Evolutionary conservation across 2,113 vertebrate genomes (phyloP).

Genomic region (Plecotus auritus): DNA sequence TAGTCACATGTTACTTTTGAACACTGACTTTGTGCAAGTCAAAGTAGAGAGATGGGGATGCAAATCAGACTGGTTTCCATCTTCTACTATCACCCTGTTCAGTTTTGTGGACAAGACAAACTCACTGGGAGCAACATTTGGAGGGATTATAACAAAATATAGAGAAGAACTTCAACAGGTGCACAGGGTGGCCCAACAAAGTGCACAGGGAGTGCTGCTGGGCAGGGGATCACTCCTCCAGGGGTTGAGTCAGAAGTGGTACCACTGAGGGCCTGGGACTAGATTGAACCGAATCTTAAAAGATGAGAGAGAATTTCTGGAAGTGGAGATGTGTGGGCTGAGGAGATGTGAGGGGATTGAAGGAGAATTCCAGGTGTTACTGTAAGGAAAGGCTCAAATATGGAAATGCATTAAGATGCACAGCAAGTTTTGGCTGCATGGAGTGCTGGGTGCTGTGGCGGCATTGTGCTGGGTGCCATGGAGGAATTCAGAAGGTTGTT

Average conservation of each 20-base stretch:
- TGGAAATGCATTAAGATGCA: fast-evolving
- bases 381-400: neutral
- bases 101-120: neutral
- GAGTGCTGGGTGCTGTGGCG: neutral
- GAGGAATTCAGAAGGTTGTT: fast-evolving
- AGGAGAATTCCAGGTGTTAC: neutral
- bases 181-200: neutral
- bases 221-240: neutral
- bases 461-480: fast-evolving
- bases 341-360: fast-evolving
- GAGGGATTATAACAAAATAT: neutral
- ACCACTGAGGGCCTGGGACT: neutral
- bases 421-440: fast-evolving
- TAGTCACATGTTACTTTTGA: neutral
- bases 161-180: neutral
- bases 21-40: neutral
- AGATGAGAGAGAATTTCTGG: neutral
- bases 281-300: neutral
- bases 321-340: neutral
- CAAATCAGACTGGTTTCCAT: neutral
- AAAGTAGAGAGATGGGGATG: neutral
- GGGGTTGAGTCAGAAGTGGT: neutral
- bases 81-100: neutral
- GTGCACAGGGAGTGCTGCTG: neutral
- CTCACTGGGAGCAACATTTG: neutral